Base-by-base conservation (phyloP, 2,797 vertebrate species). In the Aeoliscus strigatus region DNA sequence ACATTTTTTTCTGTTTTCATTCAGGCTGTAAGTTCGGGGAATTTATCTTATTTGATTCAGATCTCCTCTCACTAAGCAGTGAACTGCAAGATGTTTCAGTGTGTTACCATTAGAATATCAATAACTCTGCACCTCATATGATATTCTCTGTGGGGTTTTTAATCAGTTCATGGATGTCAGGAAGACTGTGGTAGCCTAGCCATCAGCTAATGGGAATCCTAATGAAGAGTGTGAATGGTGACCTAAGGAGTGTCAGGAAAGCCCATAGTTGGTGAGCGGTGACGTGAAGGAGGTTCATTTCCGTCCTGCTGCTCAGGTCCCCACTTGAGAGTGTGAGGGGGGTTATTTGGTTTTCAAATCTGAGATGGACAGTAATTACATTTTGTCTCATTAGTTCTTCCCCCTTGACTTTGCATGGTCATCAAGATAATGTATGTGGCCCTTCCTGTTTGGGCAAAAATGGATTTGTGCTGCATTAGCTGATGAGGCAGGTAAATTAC, bases 391-490 rank as follows among this genome's bases (percentile, higher is more conserved):
- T 89, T 86, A 85, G 81, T 73, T 24, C 51, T 46, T 45, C 70
- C 70, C 81, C 77, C 79, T 73, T 80, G 85, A 86, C 84, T 86
- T 70, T 47, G 57, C 53, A 29, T 70, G 71, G 75, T 83, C 79
- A 87, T 89, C 82, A 86, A 76, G 83, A 77, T 88, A 88, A 88
- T 89, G 86, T 88, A 89, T 85, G 84, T 83, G 80, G 81, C 57
- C 76, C 79, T 86, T 85, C 79, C 79, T 79, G 82, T 85, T 87
- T 81, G 67, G 75, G 73, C 32, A 60, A 88, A 90, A 90, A 86
- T 83, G 81, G 86, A 90, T 90, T 89, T 89, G 79, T 54, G 60
- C 82, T 89, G 80, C 88, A 90, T 90, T 90, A 90, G 87, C 86
- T 87, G 87, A 90, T 90, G 86, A 89, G 75, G 78, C 80, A 75